phyloP scores from a whole-genome alignment of 2,113 vertebrate genomes.

The Psephotus haematonotus region DNA sequence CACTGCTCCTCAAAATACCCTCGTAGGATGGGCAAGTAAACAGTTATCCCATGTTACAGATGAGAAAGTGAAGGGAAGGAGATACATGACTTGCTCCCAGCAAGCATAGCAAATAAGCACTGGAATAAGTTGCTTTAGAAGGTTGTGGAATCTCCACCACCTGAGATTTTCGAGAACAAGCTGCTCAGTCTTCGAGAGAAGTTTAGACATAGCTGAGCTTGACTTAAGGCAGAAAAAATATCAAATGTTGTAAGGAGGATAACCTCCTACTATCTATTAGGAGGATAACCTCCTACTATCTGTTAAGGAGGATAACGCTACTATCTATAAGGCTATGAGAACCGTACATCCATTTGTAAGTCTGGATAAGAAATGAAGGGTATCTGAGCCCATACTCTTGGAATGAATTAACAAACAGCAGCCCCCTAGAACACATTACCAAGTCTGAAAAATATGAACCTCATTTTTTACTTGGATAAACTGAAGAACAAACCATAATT shows the following conservation, averaged over 20 bases:
- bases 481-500: background rate
- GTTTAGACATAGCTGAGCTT: background rate
- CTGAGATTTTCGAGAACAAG: background rate
- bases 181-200: background rate
- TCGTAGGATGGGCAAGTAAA: background rate
- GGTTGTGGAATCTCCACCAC: background rate
- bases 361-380: background rate
- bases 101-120: background rate
- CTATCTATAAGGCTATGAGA: background rate
- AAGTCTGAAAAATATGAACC: background rate
- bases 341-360: fast-evolving
- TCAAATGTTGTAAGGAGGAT: background rate
- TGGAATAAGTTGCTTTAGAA: background rate
- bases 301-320: too few relatives aligned
- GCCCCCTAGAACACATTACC: background rate
- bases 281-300: background rate
- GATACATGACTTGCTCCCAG: background rate
- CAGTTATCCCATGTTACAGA: background rate
- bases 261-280: too few relatives aligned
- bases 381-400: background rate
- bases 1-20: background rate
- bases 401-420: background rate
- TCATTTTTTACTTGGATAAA: background rate
- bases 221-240: background rate
- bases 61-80: background rate